These are phyloP conservation scores for Linurgus olivaceus DNA, from an alignment of 2,797 vertebrate species.

Conservation along the genomic window DNA sequence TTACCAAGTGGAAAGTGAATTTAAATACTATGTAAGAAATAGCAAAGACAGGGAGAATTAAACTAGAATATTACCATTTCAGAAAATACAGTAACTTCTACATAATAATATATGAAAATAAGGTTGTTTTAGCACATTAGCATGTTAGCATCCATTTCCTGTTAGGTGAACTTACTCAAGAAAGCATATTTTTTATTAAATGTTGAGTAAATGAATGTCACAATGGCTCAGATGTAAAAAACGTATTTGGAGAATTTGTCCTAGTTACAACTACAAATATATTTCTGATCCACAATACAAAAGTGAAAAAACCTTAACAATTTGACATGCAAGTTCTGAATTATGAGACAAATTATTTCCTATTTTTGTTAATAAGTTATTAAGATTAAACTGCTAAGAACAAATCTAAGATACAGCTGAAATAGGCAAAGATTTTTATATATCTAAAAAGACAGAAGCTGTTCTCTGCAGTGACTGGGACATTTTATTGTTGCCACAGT, in stretches of 20 bases:
- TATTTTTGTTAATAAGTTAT: neutral
- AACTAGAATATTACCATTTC: neutral
- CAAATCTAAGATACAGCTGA: neutral
- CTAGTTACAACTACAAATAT: neutral
- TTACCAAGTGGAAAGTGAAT: neutral
- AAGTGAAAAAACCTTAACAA: neutral
- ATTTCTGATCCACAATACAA: neutral
- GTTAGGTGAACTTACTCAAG: neutral
- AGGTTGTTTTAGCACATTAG: neutral
- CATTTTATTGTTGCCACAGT: neutral
- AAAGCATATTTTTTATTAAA: neutral
- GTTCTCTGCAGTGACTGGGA: neutral
- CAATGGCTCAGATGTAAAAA: neutral
- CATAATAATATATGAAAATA: neutral
- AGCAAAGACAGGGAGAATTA: neutral
- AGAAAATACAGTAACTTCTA: neutral
- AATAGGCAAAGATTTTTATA: neutral
- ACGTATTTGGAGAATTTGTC: neutral
- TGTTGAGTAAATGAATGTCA: neutral
- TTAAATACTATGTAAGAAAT: neutral
- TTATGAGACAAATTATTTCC: neutral
- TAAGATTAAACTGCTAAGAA: neutral
- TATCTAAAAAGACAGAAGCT: neutral
- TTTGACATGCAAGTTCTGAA: neutral
- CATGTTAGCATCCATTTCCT: neutral